Percentiles rank a stretch among this genome's conserved stretches.
phyloP scores from a whole-genome alignment of 1,140 invertebrate genomes.

The Tachypleus tridentatus region DNA sequence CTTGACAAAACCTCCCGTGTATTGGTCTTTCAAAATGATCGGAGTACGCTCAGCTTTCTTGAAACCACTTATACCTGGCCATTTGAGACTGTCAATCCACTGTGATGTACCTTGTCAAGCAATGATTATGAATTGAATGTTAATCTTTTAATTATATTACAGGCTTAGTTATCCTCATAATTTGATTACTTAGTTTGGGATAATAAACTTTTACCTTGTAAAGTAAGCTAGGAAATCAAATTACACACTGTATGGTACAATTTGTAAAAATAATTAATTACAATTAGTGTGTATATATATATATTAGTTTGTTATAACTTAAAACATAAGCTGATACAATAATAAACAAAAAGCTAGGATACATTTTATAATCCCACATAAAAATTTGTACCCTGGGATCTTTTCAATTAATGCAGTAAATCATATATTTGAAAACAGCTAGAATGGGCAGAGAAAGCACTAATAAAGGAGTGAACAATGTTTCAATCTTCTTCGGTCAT shows the following conservation, averaged over 20 bases:
- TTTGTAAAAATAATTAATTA: not conserved
- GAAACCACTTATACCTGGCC: constrained; percentile 44
- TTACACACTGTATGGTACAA: not conserved
- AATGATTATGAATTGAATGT: constrained; percentile 6
- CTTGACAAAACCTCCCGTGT: constrained; percentile 53
- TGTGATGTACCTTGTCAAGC: constrained; percentile 43
- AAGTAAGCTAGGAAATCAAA: not conserved
- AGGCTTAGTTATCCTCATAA: not conserved
- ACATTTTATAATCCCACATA: too few species aligned
- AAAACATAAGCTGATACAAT: too few species aligned
- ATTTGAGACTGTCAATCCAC: constrained; percentile 58
- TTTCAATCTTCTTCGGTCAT: too few species aligned
- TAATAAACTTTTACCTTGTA: not conserved
- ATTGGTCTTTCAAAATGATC: constrained; percentile 40
- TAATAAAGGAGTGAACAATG: too few species aligned
- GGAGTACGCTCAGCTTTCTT: constrained; percentile 37
- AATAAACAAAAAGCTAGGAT: too few species aligned
- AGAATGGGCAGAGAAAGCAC: too few species aligned
- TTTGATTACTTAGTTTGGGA: not conserved
- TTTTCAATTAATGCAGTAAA: too few species aligned
- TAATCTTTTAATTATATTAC: not conserved
- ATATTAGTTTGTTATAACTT: not conserved
- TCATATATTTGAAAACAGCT: too few species aligned
- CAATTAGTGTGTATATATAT: not conserved
- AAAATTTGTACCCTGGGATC: too few species aligned